Evolutionary conservation across 2,113 vertebrate genomes (phyloP), one percentile per base, ranked within the genome.

Genomic region (Mohoua ochrocephala): DNA sequence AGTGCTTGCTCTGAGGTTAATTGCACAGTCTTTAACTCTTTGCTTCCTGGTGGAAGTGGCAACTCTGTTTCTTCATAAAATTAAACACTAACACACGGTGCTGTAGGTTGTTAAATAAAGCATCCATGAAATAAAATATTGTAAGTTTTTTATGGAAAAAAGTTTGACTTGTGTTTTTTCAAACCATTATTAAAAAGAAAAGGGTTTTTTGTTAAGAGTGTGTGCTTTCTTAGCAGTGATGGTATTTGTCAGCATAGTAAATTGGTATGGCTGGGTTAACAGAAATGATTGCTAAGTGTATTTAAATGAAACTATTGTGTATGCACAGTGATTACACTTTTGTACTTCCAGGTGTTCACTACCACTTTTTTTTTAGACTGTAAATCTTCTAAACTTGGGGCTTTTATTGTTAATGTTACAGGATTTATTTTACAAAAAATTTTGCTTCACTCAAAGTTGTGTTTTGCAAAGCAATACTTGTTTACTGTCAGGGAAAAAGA

Each of bases 21-120:
- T 77, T 63, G 42, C 73, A 57, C 9, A 28, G 76, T 44, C 39
- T 86, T 95, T 95, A 97, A 95, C 94, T 61, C 89, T 86, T 93
- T 41, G 22, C 35, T 87, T 92, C 61, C 69, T 44, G 76, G 10
- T 71, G 19, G 27, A 91, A 89, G 42, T 54, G 8, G 19, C 30
- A 77, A 41, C 9, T 76, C 49, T 50, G 11, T 91, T 84, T 73
- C 63, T 65, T 65, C 37, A 13, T 61, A 16, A 91, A 93, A 69
- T 81, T 45, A 50, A 63, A 39, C 18, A 42, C 39, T 35, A 90
- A 65, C 4, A 60, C 61, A 26, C 0, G 1, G 9, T 47, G 20
- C 37, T 57, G 7, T 39, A 42, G 23, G 19, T 50, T 56, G 15
- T 60, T 65, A 44, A 77, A 49, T 37, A 37, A 74, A 26, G 10